phyloP scores from a whole-genome alignment of 2,797 vertebrate species.

The Otolemur crassicaudatus region DNA sequence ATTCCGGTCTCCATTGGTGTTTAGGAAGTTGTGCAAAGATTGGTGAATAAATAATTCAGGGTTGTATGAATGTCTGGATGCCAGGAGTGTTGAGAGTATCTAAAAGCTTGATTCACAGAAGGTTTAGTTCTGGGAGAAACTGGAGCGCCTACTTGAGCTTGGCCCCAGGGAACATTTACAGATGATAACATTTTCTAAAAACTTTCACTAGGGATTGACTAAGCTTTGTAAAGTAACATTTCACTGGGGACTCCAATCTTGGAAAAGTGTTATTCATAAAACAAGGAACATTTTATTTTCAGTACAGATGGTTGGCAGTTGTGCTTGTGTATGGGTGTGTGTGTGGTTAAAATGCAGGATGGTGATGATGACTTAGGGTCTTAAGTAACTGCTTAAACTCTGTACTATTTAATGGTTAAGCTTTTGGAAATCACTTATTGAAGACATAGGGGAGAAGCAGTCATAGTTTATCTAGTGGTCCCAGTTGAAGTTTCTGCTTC shows the following conservation, averaged over 20 bases:
- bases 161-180: slow-evolving; percentile 84
- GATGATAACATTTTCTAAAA: slow-evolving; percentile 68
- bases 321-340: background rate
- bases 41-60: slow-evolving; percentile 92
- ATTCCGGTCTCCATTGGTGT: slow-evolving; percentile 85
- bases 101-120: slow-evolving; percentile 88
- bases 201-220: slow-evolving; percentile 62
- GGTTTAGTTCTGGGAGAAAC: slow-evolving; percentile 82
- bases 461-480: background rate
- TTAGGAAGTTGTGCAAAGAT: slow-evolving; percentile 87
- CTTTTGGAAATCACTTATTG: background rate
- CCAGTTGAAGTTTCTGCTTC: background rate
- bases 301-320: slow-evolving; percentile 51
- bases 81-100: slow-evolving; percentile 87
- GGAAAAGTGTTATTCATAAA: slow-evolving; percentile 68
- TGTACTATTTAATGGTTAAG: background rate
- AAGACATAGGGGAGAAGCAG: background rate
- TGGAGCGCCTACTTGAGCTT: slow-evolving; percentile 78
- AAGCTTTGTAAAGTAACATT: slow-evolving; percentile 68
- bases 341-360: background rate
- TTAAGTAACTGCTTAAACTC: background rate
- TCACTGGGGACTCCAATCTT: slow-evolving; percentile 54
- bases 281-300: slow-evolving; percentile 63
- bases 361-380: slow-evolving; percentile 16
- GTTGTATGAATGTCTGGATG: slow-evolving; percentile 85